These are phyloP conservation scores for Tympanoctomys barrerae DNA, from an alignment of 2,797 vertebrate genomes.

Conservation along the genomic window DNA sequence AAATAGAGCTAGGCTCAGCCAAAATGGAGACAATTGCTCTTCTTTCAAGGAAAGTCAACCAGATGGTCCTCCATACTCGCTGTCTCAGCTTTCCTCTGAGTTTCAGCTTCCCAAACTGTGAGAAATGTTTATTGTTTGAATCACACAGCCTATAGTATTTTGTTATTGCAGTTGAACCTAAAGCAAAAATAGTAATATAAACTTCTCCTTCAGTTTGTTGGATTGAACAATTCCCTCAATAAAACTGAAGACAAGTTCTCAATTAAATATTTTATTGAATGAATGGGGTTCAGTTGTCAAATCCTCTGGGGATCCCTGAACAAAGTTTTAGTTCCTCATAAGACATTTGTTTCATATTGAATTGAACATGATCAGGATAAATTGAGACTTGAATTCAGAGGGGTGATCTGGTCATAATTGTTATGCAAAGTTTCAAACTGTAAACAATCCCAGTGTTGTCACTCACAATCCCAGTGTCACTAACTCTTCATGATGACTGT, in stretches of 20 bases:
- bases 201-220: not conserved
- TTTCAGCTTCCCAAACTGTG: not conserved
- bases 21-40: no score
- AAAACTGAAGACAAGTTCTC: not conserved
- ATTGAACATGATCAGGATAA: not conserved
- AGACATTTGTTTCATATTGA: not conserved
- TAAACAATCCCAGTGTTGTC: not conserved
- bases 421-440: conserved; percentile 27
- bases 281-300: not conserved
- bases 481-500: conserved; percentile 23
- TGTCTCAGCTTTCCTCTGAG: not conserved
- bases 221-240: not conserved
- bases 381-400: conserved; percentile 59
- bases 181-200: not conserved
- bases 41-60: no score
- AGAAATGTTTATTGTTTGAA: not conserved
- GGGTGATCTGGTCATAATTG: conserved; percentile 38
- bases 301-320: not conserved
- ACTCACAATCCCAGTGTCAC: conserved; percentile 6
- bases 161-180: not conserved
- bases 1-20: no score
- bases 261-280: not conserved
- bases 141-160: not conserved
- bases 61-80: no score
- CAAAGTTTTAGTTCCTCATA: not conserved